Evolutionary conservation across 2,113 vertebrate species (phyloP).

Genomic region (Bubo blakistoni): DNA sequence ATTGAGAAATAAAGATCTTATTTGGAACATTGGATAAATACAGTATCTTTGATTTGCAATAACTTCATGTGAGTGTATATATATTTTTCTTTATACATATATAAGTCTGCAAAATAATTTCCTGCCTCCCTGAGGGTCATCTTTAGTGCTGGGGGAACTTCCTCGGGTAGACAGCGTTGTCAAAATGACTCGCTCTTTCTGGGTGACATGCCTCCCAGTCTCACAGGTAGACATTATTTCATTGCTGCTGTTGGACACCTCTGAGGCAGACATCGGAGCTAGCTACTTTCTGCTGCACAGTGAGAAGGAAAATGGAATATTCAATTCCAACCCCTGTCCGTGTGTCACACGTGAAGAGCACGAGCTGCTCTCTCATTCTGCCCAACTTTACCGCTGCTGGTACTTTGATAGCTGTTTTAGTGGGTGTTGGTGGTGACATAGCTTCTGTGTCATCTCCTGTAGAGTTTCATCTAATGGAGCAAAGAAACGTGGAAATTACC

Average conservation of each 20-base stretch:
- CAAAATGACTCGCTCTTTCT: not conserved
- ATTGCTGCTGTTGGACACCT: not conserved
- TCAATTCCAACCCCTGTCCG: not conserved
- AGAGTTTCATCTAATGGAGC: not conserved
- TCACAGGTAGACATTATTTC: not conserved
- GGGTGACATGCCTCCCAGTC: accelerated
- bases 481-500: not conserved
- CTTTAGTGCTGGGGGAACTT: not conserved
- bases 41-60: not conserved
- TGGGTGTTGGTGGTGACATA: not conserved
- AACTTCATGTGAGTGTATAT: not conserved
- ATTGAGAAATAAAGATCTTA: not conserved
- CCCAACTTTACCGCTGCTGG: not conserved
- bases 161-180: not conserved
- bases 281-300: not conserved
- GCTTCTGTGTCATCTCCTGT: not conserved
- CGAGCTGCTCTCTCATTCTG: not conserved
- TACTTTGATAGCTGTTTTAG: not conserved
- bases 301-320: not conserved
- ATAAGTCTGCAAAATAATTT: not conserved
- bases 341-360: not conserved
- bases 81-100: not conserved
- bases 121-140: not conserved
- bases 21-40: not conserved
- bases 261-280: not conserved